These are phyloP conservation scores for Dicranocentrus wangi DNA, from an alignment of 2,888 invertebrate genomes.

Conservation along the genomic window DNA sequence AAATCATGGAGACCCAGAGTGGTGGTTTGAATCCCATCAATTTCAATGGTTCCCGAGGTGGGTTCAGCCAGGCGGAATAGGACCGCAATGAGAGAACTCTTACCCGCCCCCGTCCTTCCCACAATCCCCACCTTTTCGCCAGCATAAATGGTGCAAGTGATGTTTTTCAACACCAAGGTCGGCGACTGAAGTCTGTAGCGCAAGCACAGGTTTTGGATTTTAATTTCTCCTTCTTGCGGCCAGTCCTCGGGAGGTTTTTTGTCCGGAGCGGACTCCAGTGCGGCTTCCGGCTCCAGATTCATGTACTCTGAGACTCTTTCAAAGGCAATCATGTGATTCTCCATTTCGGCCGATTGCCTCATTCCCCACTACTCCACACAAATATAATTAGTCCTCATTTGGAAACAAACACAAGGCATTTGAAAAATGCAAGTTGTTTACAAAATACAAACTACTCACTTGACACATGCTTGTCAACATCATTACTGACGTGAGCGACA, in stretches of 20 bases:
- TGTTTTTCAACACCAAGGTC: slow-evolving; percentile 80
- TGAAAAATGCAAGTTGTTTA: too few species aligned
- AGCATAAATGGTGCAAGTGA: slow-evolving; percentile 81
- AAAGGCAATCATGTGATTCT: slow-evolving; percentile 84
- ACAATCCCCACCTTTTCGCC: slow-evolving; percentile 78
- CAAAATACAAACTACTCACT: slow-evolving; percentile 1
- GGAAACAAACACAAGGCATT: too few species aligned
- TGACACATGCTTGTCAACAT: slow-evolving; percentile 43
- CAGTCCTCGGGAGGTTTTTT: slow-evolving; percentile 74
- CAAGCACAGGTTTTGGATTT: slow-evolving; percentile 73
- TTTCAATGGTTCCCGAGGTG: slow-evolving; percentile 30
- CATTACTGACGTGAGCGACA: slow-evolving; percentile 26
- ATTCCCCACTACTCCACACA: slow-evolving; percentile 77
- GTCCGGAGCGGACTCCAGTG: slow-evolving; percentile 73
- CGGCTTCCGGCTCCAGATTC: slow-evolving; percentile 76
- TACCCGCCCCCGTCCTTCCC: slow-evolving; percentile 75
- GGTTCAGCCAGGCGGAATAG: slow-evolving; percentile 87
- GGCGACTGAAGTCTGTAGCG: slow-evolving; percentile 73
- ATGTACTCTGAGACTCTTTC: slow-evolving; percentile 76
- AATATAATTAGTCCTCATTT: neutral
- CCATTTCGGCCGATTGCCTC: slow-evolving; percentile 83
- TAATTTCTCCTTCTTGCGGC: slow-evolving; percentile 74
- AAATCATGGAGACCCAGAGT: slow-evolving; percentile 80
- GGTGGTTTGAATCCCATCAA: slow-evolving; percentile 32
- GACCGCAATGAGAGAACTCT: slow-evolving; percentile 85